phyloP scores from a whole-genome alignment of 2,797 vertebrate species.

The Pangasius sanitwongsei region DNA sequence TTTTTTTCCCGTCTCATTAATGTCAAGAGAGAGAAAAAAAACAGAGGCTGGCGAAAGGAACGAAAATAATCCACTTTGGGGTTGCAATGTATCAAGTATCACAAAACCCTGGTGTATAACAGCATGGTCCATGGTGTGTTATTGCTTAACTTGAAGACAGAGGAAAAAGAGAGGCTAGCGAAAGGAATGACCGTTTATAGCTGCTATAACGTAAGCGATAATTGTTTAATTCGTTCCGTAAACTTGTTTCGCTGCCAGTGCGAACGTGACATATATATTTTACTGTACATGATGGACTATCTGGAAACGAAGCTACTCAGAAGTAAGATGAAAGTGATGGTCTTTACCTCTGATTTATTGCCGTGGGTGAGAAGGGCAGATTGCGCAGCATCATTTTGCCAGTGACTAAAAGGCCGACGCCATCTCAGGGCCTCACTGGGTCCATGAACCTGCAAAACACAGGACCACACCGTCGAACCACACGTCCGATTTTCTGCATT shows the following conservation, averaged over 20 bases:
- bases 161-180: neutral
- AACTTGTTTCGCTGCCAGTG: neutral
- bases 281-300: neutral
- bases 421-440: constrained; percentile 53
- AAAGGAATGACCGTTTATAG: neutral
- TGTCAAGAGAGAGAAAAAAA: too few relatives aligned
- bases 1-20: too few relatives aligned
- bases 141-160: neutral
- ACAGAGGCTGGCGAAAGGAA: too few relatives aligned
- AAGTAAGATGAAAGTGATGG: neutral
- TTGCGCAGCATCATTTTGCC: constrained; percentile 68
- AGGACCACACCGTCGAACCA: neutral
- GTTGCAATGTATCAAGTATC: too few relatives aligned
- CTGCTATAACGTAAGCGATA: neutral
- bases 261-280: neutral
- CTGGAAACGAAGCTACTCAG: neutral
- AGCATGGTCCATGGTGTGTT: neutral
- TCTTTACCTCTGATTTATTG: constrained; percentile 63
- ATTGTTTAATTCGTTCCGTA: neutral
- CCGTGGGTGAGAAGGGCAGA: constrained; percentile 52
- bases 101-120: neutral
- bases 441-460: constrained; percentile 45
- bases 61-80: too few relatives aligned
- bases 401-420: constrained; percentile 62
- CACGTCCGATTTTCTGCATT: neutral